Evolutionary conservation across 2,888 invertebrate genomes (phyloP).

Genomic region (Tetranychus truncatus): DNA sequence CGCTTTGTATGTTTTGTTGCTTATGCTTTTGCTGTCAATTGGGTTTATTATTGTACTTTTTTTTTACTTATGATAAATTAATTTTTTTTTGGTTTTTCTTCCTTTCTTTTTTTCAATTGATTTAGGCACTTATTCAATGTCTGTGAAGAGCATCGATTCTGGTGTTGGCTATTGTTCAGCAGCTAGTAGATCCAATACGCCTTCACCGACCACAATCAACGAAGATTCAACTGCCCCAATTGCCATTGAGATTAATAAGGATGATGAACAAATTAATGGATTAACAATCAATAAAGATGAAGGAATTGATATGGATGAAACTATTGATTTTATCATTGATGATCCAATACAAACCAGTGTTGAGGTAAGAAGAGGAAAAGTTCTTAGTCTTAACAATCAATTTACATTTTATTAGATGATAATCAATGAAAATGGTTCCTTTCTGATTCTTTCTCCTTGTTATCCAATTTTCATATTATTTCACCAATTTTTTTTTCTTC

Average conservation of each 20-base stretch:
- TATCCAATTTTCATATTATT: neutral
- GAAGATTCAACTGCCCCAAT: neutral
- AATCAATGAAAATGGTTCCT: neutral
- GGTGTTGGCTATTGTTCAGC: neutral
- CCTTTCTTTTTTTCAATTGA: neutral
- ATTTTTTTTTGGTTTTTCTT: neutral
- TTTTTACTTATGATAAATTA: neutral
- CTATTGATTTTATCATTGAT: conserved; percentile 7
- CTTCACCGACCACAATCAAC: conserved; percentile 1
- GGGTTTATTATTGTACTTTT: neutral
- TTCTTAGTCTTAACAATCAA: too few relatives aligned
- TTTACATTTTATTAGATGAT: too few relatives aligned
- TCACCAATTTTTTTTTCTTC: neutral
- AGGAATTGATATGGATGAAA: conserved; percentile 9
- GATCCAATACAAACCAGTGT: conserved; percentile 1
- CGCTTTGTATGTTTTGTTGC: too few relatives aligned
- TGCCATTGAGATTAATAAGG: neutral
- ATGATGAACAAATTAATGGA: neutral
- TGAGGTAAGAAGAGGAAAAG: neutral
- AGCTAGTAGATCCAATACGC: neutral
- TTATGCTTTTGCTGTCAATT: too few relatives aligned
- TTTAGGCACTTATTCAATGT: conserved; percentile 2
- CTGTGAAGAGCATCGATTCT: conserved; percentile 5
- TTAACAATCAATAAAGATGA: conserved; percentile 4
- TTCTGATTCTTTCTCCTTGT: neutral